Evolutionary conservation across 2,797 vertebrate species (phyloP), one percentile per base, ranked within the genome.

Genomic region (Cichlasoma orientale): DNA sequence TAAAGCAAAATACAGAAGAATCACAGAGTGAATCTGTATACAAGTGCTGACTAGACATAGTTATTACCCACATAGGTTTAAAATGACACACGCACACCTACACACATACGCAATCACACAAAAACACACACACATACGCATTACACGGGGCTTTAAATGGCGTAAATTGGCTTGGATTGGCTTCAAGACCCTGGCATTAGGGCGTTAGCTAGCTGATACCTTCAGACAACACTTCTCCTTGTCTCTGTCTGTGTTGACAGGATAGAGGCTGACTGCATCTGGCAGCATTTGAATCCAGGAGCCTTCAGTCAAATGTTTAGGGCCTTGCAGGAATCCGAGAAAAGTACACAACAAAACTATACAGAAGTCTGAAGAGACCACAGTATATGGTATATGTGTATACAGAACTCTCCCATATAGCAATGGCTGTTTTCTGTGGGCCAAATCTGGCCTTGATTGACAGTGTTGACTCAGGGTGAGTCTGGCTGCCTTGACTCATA

Each of bases 131-230:
- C 36, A 36, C 9, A 10, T 7, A 3, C 8, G 10, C 33, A 36
- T 10, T 36, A 9, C n/a, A 68, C 58, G 31, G 75, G 57, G 72
- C 81, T 91, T 80, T 87, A 91, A 85, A 81, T 84, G 80, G 89
- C 85, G 90, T 91, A 91, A 78, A 79, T 75, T 72, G 79, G 88
- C 84, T 92, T 92, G 91, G 3, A 41, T 70, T 31, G 74, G 82
- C 85, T 90, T 86, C 90, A 77, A 83, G 85, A 92, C 81, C 84
- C 79, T 82, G 78, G 83, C 25, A 89, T 92, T 91, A 85, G 63
- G 73, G 75, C 1, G 19, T 86, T 53, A 89, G 71, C 75, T 61
- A 21, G 50, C 76, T 78, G 82, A 85, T 74, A 80, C 70, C 50
- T 36, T 18, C 56, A 57, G 70, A 83, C 56, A 41, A 70, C 80